Conservation (phyloP, 2,113 vertebrate genomes). For the Empidonax alnorum region DNA sequence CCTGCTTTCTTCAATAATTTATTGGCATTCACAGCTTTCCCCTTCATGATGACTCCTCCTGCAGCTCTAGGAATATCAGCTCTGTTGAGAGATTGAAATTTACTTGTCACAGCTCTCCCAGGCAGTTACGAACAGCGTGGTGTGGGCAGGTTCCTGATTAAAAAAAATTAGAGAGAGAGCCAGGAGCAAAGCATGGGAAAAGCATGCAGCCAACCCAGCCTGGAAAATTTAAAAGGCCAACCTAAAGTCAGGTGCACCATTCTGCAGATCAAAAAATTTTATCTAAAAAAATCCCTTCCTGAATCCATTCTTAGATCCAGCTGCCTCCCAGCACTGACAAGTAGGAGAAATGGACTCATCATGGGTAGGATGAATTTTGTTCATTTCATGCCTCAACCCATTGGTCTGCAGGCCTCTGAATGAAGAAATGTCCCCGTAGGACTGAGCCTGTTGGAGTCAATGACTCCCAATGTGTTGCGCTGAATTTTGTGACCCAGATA, state of each 20-base stretch:
- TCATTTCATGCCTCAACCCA: not conserved
- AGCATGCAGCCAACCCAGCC: not conserved
- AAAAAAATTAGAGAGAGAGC: constrained; percentile 12
- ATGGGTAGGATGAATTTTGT: not conserved
- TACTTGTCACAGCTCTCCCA: constrained; percentile 52
- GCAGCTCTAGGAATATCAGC: constrained; percentile 61
- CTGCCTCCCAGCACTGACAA: not conserved
- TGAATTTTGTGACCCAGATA: constrained; percentile 6
- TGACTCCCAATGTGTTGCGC: not conserved
- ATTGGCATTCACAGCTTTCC: constrained; percentile 57
- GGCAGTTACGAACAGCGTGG: not conserved
- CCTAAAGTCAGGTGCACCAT: not conserved
- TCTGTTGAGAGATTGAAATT: constrained; percentile 54
- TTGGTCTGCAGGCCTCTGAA: not conserved
- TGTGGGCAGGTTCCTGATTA: not conserved
- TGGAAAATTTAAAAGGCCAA: not conserved
- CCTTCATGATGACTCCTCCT: constrained; percentile 66
- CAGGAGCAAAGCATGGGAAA: not conserved
- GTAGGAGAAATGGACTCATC: not conserved
- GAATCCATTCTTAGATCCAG: not conserved
- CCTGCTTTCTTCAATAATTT: constrained; percentile 71
- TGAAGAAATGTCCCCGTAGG: not conserved
- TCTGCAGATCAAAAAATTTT: not conserved
- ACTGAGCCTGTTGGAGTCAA: not conserved
- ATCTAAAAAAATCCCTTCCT: not conserved